These are phyloP conservation scores for Lucilia sericata DNA, from an alignment of 1,140 invertebrate species.

Conservation along the genomic window DNA sequence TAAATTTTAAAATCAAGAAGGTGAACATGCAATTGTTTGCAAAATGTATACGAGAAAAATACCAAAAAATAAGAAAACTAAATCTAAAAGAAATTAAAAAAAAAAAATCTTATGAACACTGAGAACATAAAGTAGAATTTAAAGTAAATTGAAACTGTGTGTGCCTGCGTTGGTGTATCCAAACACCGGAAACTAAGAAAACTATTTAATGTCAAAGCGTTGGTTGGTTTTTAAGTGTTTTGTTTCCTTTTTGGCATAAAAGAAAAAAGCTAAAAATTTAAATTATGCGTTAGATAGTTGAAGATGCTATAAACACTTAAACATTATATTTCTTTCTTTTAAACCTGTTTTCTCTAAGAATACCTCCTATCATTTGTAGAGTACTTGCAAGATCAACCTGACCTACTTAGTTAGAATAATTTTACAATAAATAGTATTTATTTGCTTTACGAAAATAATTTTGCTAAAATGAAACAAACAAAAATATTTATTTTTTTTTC, in stretches of 20 bases:
- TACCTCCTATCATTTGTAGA: too few relatives aligned
- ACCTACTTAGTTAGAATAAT: too few relatives aligned
- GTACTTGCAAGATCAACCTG: too few relatives aligned
- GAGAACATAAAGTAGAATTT: background rate
- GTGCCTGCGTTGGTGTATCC: background rate
- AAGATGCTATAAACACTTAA: too few relatives aligned
- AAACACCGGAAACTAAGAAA: background rate
- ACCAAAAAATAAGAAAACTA: background rate
- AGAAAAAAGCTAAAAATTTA: too few relatives aligned
- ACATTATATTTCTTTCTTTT: too few relatives aligned
- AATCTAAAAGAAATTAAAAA: background rate
- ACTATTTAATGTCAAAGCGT: too few relatives aligned
- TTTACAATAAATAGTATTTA: background rate
- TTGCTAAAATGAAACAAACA: background rate
- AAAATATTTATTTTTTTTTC: background rate
- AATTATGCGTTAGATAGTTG: too few relatives aligned
- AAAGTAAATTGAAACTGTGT: background rate
- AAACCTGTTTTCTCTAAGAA: too few relatives aligned
- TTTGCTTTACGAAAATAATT: background rate
- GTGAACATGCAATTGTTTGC: conserved; percentile 28
- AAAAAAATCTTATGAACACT: background rate
- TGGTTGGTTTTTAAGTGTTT: too few relatives aligned
- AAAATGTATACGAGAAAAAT: background rate
- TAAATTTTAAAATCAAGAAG: conserved; percentile 58
- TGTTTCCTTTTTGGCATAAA: too few relatives aligned